These are phyloP conservation scores for Bufotes viridis DNA, from an alignment of 2,797 vertebrate genomes.

Conservation along the genomic window DNA sequence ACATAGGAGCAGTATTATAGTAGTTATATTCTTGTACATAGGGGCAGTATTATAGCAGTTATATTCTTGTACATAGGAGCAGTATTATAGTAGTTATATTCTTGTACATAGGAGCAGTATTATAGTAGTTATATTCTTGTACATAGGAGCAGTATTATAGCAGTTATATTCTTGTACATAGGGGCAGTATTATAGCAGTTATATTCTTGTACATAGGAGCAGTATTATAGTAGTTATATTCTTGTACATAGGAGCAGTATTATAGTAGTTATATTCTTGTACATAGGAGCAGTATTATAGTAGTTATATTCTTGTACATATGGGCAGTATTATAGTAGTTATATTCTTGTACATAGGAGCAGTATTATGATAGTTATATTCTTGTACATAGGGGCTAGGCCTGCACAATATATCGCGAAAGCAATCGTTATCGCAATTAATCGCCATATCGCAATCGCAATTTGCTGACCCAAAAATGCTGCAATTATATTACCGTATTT, in stretches of 20 bases:
- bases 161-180: neutral
- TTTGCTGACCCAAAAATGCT: too few species aligned
- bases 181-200: neutral
- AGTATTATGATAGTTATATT: neutral
- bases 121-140: slow-evolving; percentile 7
- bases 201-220: neutral
- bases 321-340: neutral
- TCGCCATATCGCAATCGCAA: too few species aligned
- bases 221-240: slow-evolving; percentile 4
- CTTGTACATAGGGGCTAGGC: slow-evolving; percentile 2
- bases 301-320: slow-evolving; percentile 10
- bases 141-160: slow-evolving; percentile 4
- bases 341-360: neutral
- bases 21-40: neutral
- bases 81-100: slow-evolving; percentile 4
- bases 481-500: too few species aligned
- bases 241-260: neutral
- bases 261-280: neutral
- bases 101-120: slow-evolving; percentile 1
- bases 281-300: neutral
- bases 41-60: neutral
- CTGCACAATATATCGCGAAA: too few species aligned
- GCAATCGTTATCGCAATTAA: too few species aligned
- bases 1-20: neutral
- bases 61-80: neutral